phyloP scores from a whole-genome alignment of 2,797 vertebrate genomes.

The Euphonia xanthogaster region DNA sequence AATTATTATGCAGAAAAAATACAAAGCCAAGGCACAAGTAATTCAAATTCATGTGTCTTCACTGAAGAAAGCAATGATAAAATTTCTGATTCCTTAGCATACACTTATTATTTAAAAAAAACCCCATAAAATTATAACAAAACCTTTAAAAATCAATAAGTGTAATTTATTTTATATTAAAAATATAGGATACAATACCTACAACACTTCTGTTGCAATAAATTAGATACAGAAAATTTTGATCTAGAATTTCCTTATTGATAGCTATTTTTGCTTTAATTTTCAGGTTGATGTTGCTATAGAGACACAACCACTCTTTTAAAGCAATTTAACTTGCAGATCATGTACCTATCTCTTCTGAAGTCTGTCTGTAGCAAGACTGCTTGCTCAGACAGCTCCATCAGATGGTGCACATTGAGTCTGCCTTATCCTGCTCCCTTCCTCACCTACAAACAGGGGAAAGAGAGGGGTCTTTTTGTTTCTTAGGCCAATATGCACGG shows the following conservation, averaged over 20 bases:
- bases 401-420: not conserved
- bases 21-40: not conserved
- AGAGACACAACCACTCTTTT: not conserved
- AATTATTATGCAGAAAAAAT: constrained; percentile 3
- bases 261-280: not conserved
- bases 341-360: not conserved
- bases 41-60: not conserved
- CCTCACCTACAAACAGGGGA: not conserved
- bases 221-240: not conserved
- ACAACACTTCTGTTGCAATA: not conserved
- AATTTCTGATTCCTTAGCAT: not conserved
- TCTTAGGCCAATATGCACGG: not conserved
- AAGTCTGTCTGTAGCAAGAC: not conserved
- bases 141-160: not conserved
- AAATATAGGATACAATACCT: not conserved
- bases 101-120: not conserved
- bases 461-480: not conserved
- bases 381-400: not conserved
- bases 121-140: not conserved
- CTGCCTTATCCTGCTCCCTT: not conserved
- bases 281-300: not conserved
- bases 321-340: not conserved
- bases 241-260: not conserved
- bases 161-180: not conserved
- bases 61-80: not conserved